Evolutionary conservation across 2,113 vertebrate species (phyloP).

Genomic region (Todiramphus chloris): DNA sequence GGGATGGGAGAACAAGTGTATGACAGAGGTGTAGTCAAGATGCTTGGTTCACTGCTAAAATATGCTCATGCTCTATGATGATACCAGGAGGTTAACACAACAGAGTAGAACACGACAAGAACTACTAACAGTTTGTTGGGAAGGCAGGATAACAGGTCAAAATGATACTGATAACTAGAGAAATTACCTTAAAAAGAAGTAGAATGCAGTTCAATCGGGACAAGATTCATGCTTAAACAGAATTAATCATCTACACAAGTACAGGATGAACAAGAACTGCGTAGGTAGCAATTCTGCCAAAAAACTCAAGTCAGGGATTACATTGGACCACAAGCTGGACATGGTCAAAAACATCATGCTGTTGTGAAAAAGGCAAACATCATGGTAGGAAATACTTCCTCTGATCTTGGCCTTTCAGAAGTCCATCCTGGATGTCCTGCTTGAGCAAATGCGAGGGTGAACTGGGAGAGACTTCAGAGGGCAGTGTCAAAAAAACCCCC

Average conservation of each 20-base stretch:
- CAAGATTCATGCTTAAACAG: not conserved
- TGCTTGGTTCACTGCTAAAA: not conserved
- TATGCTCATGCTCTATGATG: not conserved
- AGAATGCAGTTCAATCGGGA: not conserved
- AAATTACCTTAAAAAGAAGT: not conserved
- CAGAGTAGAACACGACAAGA: not conserved
- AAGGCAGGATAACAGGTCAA: not conserved
- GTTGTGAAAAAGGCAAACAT: slow-evolving; percentile 1
- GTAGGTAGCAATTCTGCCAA: not conserved
- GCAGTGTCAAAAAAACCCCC: not conserved
- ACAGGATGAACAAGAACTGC: not conserved
- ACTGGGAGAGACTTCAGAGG: not conserved
- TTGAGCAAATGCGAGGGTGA: not conserved
- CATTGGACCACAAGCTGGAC: not conserved
- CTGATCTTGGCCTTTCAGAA: not conserved
- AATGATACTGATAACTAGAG: not conserved
- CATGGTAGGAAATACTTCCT: not conserved
- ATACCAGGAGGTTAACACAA: not conserved
- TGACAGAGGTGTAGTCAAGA: not conserved
- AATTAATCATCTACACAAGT: not conserved
- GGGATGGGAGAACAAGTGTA: not conserved
- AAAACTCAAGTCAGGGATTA: not conserved
- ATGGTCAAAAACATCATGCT: slow-evolving; percentile 64
- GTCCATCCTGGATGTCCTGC: not conserved
- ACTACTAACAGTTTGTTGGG: not conserved